Evolutionary conservation across 2,113 vertebrate genomes (phyloP).

Genomic region (Electrona antarctica): DNA sequence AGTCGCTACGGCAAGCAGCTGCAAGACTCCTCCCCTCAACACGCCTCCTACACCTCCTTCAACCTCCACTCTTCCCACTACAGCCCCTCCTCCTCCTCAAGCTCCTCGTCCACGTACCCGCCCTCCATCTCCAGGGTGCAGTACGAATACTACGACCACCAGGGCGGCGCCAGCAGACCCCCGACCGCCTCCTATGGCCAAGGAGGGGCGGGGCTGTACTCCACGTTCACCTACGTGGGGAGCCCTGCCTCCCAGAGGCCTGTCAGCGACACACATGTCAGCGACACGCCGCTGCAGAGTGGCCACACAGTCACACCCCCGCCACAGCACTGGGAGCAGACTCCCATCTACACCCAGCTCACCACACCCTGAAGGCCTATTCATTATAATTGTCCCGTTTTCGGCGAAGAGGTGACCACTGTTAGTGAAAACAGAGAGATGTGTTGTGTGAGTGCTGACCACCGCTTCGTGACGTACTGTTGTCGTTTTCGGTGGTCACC

Average conservation of each 20-base stretch:
- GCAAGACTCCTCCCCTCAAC: slow-evolving; percentile 90
- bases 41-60: slow-evolving; percentile 86
- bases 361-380: slow-evolving; percentile 85
- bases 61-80: slow-evolving; percentile 89
- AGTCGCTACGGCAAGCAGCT: slow-evolving; percentile 92
- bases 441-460: no score
- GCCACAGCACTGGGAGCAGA: slow-evolving; percentile 97
- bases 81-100: slow-evolving; percentile 81
- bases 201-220: slow-evolving; percentile 88
- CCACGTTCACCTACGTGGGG: slow-evolving; percentile 94
- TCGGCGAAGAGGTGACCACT: no score
- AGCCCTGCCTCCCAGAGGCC: slow-evolving; percentile 88
- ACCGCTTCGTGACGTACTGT: no score
- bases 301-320: slow-evolving; percentile 81
- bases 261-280: slow-evolving; percentile 97
- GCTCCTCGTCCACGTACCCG: slow-evolving; percentile 42
- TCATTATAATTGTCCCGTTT: no score
- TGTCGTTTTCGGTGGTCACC: no score
- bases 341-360: slow-evolving; percentile 98
- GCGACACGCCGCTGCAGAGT: slow-evolving; percentile 85
- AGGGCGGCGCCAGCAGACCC: slow-evolving; percentile 74
- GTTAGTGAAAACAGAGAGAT: no score
- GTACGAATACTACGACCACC: slow-evolving; percentile 94
- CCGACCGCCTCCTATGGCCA: slow-evolving; percentile 86
- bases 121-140: slow-evolving; percentile 81